Conservation (phyloP, 2,113 vertebrate species). For the Gallinago paraguaiae region DNA sequence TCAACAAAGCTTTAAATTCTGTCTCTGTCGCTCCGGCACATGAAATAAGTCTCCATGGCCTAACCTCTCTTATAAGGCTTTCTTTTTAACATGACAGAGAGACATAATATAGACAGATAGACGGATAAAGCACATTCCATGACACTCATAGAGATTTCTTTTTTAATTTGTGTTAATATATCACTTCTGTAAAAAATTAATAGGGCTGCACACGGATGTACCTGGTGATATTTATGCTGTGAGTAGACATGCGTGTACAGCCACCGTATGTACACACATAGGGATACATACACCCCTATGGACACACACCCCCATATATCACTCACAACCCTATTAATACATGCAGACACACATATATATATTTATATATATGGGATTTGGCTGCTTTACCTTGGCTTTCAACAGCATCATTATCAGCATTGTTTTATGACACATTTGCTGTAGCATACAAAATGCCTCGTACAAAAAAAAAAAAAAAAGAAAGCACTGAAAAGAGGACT, state of each 20-base stretch:
- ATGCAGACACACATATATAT: neutral
- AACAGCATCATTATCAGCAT: slow-evolving; percentile 13
- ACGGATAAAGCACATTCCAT: neutral
- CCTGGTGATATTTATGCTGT: neutral
- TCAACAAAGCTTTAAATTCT: slow-evolving; percentile 63
- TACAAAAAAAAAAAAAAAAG: slow-evolving; percentile 22
- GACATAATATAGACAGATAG: neutral
- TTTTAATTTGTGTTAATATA: slow-evolving; percentile 33
- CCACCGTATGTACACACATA: neutral
- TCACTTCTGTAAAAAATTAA: neutral
- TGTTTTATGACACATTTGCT: slow-evolving; percentile 56
- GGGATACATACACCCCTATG: neutral
- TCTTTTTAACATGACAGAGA: neutral
- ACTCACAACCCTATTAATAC: neutral
- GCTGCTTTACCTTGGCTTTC: neutral
- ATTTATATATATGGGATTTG: neutral
- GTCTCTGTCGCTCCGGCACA: slow-evolving; percentile 17
- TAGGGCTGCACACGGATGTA: neutral
- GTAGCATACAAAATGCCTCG: slow-evolving; percentile 41
- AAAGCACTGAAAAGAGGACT: slow-evolving; percentile 51
- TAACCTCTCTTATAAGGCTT: neutral
- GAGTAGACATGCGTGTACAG: neutral
- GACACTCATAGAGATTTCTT: neutral
- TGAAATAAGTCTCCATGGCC: slow-evolving; percentile 20
- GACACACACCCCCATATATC: neutral